Conservation (phyloP, 2,113 vertebrate species). For the Chelonoidis abingdonii region DNA sequence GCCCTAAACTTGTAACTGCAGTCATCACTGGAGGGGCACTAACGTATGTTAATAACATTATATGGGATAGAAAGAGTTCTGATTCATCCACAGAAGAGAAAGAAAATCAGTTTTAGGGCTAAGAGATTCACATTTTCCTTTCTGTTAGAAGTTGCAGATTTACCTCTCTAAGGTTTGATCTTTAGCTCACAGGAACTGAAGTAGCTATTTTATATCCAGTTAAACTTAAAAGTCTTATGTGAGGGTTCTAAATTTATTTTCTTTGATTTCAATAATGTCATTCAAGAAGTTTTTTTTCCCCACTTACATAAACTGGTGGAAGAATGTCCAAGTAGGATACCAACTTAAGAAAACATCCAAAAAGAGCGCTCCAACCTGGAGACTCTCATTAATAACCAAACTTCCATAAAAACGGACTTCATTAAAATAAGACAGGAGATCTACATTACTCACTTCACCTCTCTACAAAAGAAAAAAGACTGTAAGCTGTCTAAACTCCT, state of each 20-base stretch:
- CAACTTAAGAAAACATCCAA: too few relatives aligned
- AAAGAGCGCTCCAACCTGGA: too few relatives aligned
- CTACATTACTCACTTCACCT: too few relatives aligned
- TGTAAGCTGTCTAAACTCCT: too few relatives aligned
- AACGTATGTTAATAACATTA: neutral
- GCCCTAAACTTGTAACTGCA: neutral
- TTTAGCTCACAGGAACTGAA: neutral
- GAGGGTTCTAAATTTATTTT: neutral
- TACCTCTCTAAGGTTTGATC: neutral
- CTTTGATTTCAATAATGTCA: neutral
- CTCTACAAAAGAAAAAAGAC: too few relatives aligned
- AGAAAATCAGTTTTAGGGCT: slow-evolving; percentile 28
- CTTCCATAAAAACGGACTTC: too few relatives aligned
- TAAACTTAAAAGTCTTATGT: neutral
- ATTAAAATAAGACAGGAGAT: too few relatives aligned
- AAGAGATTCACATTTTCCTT: neutral
- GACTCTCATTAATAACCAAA: too few relatives aligned
- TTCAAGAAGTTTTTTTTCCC: neutral
- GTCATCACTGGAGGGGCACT: neutral
- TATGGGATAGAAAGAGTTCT: neutral
- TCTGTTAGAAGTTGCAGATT: neutral
- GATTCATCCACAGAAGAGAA: slow-evolving; percentile 34
- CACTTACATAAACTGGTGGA: neutral
- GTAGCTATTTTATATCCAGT: neutral
- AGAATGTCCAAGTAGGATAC: neutral